Percentiles rank a stretch among this genome's conserved stretches.
Evolutionary conservation across 1,140 invertebrate species (phyloP).

Genomic region (Atta colombica): DNA sequence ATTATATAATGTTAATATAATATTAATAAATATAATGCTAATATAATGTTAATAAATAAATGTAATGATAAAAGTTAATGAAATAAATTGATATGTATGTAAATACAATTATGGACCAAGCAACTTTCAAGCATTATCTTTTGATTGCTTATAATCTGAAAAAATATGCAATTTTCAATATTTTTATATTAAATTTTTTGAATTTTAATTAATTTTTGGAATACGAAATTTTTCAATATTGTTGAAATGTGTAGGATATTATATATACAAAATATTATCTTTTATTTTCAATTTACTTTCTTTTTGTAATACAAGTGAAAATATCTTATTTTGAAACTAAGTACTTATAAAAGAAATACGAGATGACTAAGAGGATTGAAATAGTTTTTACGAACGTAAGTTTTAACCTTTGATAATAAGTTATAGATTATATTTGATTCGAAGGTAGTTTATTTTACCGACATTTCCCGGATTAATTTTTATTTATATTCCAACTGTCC

Average conservation of each 20-base stretch:
- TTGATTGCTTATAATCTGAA: background rate
- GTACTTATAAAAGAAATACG: background rate
- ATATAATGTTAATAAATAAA: too few relatives aligned
- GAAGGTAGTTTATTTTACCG: background rate
- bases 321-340: background rate
- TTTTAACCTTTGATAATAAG: constrained; percentile 27
- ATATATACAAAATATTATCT: background rate
- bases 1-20: too few relatives aligned
- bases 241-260: background rate
- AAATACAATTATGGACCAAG: background rate
- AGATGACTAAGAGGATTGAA: background rate
- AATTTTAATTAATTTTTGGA: background rate
- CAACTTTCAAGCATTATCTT: background rate
- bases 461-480: constrained; percentile 42
- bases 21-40: too few relatives aligned
- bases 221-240: background rate
- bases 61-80: background rate
- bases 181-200: background rate
- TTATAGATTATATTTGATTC: constrained; percentile 11
- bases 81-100: background rate
- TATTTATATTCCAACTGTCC: constrained; percentile 44
- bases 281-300: background rate
- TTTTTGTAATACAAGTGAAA: background rate
- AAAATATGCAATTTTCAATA: background rate
- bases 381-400: background rate